Base-by-base conservation (phyloP, 23 tunicate species). In the Styela plicata region DNA sequence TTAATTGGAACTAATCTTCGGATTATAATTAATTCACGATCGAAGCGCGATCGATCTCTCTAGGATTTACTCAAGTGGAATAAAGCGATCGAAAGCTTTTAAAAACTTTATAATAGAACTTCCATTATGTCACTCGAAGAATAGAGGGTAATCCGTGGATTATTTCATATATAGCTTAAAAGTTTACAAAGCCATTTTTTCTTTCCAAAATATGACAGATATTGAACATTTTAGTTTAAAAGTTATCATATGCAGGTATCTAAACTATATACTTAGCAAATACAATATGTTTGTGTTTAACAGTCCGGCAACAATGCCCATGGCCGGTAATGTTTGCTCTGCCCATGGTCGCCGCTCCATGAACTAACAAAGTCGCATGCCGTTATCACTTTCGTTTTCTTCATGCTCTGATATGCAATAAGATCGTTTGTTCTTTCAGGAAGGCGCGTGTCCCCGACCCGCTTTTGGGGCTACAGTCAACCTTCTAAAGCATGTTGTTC, bases 1-100 rank as follows among this genome's bases (percentile, higher is more conserved):
- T 25, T 67, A 67, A 67, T 67, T 67, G 71, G 22, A 67, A 67
- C 31, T 67, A 67, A 67, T 67, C 71, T 27, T 0, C 71, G 71
- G 71, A 67, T 67, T 67, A 67, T 1, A 67, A 67, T 67, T 25
- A 25, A 67, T 25, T 67, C 22, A 5, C 7, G 13, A 44, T 44
- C 57, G 57, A 44, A 44, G 10, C 13, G 57, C 13, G 57, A 44
- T 44, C 57, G 13, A 44, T 44, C 7, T 44, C 57, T 44, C 57
- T 5, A 44, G n/a, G 13, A 44, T 7, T 44, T 44, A 13, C 13
- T 44, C 57, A 44, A 7, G 57, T 44, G 57, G 57, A 44, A 44
- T n/a, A 44, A 44, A 13, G 10, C 57, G 57, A 44, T 44, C 13
- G 57, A 44, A 44, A 44, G 7, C 57, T 5, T 44, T 44, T n/a